These are phyloP conservation scores for Corvus cornix DNA, from an alignment of 2,113 vertebrate genomes.

Conservation along the genomic window DNA sequence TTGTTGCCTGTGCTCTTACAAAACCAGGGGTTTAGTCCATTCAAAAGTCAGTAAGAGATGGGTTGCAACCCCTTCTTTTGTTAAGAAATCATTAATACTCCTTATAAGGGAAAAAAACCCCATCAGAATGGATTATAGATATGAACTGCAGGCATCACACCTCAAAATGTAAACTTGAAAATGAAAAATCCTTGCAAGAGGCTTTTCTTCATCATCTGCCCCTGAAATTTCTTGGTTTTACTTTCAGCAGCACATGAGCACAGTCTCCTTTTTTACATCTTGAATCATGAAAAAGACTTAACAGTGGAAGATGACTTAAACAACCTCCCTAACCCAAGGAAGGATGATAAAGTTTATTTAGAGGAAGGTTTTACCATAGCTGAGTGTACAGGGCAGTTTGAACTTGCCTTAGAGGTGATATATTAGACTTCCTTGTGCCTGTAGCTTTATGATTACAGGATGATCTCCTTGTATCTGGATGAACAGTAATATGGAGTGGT, in stretches of 20 bases:
- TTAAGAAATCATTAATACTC: not conserved
- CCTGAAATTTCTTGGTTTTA: not conserved
- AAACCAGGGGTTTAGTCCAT: not conserved
- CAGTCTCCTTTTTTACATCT: rapidly evolving
- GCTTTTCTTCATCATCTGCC: not conserved
- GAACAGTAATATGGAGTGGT: rapidly evolving
- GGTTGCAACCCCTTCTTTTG: not conserved
- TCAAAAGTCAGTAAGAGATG: not conserved
- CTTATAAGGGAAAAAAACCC: not conserved
- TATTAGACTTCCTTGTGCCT: not conserved
- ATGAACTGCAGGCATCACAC: not conserved
- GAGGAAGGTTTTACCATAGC: not conserved
- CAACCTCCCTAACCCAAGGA: not conserved
- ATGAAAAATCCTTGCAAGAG: not conserved
- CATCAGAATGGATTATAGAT: not conserved
- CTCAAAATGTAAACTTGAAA: not conserved
- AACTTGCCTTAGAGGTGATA: not conserved
- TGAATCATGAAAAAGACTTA: not conserved
- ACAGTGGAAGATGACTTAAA: not conserved
- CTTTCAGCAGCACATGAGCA: not conserved
- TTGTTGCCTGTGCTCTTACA: not conserved
- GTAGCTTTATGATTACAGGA: not conserved
- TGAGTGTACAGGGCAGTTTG: not conserved
- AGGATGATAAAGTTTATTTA: not conserved
- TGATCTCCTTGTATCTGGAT: not conserved